phyloP scores from a whole-genome alignment of 2,113 vertebrate species.

The Coptodon bakossiorum region DNA sequence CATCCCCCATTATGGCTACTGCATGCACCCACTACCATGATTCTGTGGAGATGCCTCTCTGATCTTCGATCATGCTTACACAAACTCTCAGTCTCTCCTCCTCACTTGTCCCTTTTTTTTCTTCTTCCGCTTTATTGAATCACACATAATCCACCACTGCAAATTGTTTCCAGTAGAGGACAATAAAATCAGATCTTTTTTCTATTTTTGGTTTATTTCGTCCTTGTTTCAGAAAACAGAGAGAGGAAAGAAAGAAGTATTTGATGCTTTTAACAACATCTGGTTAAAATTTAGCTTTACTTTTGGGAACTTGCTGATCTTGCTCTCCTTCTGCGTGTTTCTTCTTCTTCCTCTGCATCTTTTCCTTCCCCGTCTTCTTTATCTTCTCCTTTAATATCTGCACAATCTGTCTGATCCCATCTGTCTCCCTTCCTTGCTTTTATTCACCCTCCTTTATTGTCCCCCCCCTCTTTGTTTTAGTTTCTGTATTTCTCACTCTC shows the following conservation, averaged over 20 bases:
- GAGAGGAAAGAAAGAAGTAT: background rate
- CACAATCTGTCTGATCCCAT: background rate
- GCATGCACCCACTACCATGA: background rate
- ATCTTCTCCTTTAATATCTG: background rate
- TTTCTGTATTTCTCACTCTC: background rate
- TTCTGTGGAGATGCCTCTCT: background rate
- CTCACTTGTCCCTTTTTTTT: background rate
- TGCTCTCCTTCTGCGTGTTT: background rate
- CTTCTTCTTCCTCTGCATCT: background rate
- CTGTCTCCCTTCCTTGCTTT: background rate
- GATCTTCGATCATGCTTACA: background rate
- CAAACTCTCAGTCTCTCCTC: background rate
- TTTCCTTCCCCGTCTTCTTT: background rate
- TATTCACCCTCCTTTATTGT: background rate
- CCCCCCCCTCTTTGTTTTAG: background rate
- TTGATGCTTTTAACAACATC: conserved; percentile 29
- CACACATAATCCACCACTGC: background rate
- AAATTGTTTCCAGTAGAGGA: conserved; percentile 14
- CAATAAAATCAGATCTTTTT: background rate
- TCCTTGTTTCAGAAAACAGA: background rate
- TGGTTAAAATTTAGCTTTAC: conserved; percentile 31
- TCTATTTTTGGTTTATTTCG: background rate
- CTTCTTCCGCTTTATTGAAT: background rate
- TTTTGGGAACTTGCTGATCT: conserved; percentile 5
- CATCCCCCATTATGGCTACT: background rate